Percentiles rank a stretch among this genome's conserved stretches.
Conservation (phyloP, 2,113 vertebrate species). For the Nesospiza acunhae region DNA sequence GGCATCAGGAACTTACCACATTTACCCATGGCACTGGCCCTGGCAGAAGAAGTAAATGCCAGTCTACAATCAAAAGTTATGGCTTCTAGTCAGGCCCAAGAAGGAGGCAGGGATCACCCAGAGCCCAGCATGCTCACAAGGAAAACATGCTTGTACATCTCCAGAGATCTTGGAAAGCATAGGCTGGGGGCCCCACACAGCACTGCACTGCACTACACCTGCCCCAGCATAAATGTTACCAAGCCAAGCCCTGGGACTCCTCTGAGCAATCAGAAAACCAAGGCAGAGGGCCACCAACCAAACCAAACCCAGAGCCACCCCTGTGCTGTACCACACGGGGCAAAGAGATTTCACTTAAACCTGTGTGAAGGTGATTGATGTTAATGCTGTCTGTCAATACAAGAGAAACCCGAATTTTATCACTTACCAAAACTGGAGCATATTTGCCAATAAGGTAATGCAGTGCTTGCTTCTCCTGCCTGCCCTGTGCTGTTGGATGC, state of each 20-base stretch:
- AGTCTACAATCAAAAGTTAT: not conserved
- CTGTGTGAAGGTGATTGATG: not conserved
- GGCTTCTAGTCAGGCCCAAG: not conserved
- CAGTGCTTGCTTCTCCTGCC: not conserved
- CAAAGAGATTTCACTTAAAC: not conserved
- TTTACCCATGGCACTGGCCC: not conserved
- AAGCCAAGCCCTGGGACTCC: not conserved
- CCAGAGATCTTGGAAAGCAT: accelerated
- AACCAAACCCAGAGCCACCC: not conserved
- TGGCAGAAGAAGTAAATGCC: not conserved
- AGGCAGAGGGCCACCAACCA: not conserved
- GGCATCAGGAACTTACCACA: not conserved
- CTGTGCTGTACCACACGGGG: accelerated
- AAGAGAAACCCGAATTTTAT: not conserved
- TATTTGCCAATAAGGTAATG: not conserved
- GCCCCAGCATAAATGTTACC: not conserved
- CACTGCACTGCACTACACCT: accelerated
- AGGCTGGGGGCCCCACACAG: not conserved
- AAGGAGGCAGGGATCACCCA: not conserved
- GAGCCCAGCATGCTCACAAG: not conserved
- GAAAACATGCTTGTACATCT: accelerated
- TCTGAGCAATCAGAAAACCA: not conserved
- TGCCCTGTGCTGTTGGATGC: not conserved
- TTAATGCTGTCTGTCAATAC: not conserved
- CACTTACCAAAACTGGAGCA: not conserved